Evolutionary conservation across 2,888 invertebrate species (phyloP).

Genomic region (Mythimna albipuncta): DNA sequence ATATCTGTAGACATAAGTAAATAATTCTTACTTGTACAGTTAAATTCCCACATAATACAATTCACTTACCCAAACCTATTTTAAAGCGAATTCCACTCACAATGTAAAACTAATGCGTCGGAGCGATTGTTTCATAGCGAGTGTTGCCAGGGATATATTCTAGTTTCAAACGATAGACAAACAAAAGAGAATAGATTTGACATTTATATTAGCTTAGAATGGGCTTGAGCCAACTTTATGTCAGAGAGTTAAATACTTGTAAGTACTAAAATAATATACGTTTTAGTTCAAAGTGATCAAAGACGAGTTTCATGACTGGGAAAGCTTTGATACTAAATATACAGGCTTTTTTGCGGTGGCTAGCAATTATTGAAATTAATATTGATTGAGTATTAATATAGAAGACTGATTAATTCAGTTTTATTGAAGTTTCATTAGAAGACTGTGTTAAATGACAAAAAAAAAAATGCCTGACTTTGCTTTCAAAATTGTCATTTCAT

Average conservation of each 20-base stretch:
- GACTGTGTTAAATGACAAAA: no score
- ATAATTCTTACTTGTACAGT: neutral
- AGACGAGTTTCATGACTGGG: constrained; percentile 1
- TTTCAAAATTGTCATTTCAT: no score
- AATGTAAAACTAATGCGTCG: constrained; percentile 42
- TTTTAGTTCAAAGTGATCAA: constrained; percentile 28
- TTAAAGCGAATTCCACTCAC: constrained; percentile 22
- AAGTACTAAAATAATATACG: constrained; percentile 36
- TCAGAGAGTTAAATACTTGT: constrained; percentile 35
- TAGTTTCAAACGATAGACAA: constrained; percentile 50
- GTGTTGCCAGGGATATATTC: constrained; percentile 53
- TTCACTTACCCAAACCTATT: constrained; percentile 3
- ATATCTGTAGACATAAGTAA: neutral
- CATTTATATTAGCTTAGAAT: constrained; percentile 58
- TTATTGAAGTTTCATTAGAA: no score
- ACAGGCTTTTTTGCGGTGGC: no score
- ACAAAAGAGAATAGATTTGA: constrained; percentile 56
- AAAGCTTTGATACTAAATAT: neutral
- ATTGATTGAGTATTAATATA: no score
- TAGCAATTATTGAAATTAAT: no score
- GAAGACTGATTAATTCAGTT: no score
- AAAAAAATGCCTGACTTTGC: no score
- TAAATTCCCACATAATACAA: constrained; percentile 12
- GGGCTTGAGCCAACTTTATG: constrained; percentile 42
- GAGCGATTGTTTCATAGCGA: constrained; percentile 58